Evolutionary conservation across 2,113 vertebrate genomes (phyloP), one percentile per base, ranked within the genome.

Genomic region (Myocastor coypus): DNA sequence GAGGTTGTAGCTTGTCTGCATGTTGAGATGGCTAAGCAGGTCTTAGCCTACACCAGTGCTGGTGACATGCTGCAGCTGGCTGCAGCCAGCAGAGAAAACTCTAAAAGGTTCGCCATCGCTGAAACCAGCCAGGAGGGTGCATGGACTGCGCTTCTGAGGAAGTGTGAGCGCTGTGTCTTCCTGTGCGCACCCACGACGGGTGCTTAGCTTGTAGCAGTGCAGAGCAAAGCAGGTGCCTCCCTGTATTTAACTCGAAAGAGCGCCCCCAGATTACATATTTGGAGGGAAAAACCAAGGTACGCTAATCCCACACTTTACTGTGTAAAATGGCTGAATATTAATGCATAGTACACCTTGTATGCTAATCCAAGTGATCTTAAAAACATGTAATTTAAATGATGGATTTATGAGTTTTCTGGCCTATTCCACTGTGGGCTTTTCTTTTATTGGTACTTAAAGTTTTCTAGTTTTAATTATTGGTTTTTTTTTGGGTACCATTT

Each of bases 361-460:
- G 9, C 75, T 81, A 94, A 89, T 81, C 34, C 8, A 81, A 24
- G 87, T 82, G 26, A 92, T 95, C 75, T 92, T 87, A 93, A 86
- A 95, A 40, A 66, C 24, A 32, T 4, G 6, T 86, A 40, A 46
- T 64, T 94, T 91, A 93, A 94, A 64, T 78, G 78, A 64, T 83
- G 80, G 94, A n/a, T 91, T 59, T 78, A 73, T 73, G n/a, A 84
- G 64, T n/a, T 87, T 95, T 57, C 93, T 90, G 83, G 77, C 59
- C 71, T 88, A 55, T 94, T 37, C 69, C 26, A 61, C 32, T 78
- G 68, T 83, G 34, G 91, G 6, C 30, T 82, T 40, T 94, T 75
- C 5, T 91, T 97, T 98, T 94, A 83, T 32, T 87, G 46, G 68
- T 83, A 32, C 37, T 96, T 91, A 95, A 57, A 81, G 46, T 87